Evolutionary conservation across 2,113 vertebrate genomes (phyloP).

Genomic region (Paratilapia polleni): DNA sequence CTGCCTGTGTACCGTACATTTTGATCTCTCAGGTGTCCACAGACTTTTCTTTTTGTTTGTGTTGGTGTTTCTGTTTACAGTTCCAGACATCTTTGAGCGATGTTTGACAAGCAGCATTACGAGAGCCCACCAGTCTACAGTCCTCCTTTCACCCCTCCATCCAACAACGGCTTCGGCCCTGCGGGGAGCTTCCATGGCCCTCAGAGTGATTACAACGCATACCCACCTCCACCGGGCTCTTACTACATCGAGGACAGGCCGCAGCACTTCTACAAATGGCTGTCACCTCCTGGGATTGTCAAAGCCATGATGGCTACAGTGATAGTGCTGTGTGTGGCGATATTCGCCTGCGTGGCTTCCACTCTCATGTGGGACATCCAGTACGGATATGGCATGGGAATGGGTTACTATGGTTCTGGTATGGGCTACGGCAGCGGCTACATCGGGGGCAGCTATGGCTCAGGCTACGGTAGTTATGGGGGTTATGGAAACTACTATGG

Average conservation of each 20-base stretch:
- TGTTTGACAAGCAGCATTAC: slow-evolving; percentile 83
- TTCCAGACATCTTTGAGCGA: slow-evolving; percentile 36
- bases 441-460: slow-evolving; percentile 56
- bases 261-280: slow-evolving; percentile 88
- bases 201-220: slow-evolving; percentile 77
- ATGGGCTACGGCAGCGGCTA: slow-evolving; percentile 56
- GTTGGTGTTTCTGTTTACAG: slow-evolving; percentile 18
- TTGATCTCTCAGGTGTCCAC: not conserved
- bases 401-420: slow-evolving; percentile 68
- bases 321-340: slow-evolving; percentile 83
- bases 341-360: slow-evolving; percentile 91
- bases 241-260: slow-evolving; percentile 86
- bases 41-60: not conserved
- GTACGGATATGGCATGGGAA: slow-evolving; percentile 67
- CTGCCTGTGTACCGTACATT: not conserved
- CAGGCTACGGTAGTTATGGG: slow-evolving; percentile 53
- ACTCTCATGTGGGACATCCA: slow-evolving; percentile 90
- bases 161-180: slow-evolving; percentile 77
- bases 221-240: slow-evolving; percentile 84
- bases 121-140: slow-evolving; percentile 83
- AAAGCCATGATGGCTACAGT: slow-evolving; percentile 78
- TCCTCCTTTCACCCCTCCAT: slow-evolving; percentile 75
- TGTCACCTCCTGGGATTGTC: slow-evolving; percentile 85
- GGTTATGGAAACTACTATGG: slow-evolving; percentile 69
- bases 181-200: slow-evolving; percentile 71